Evolutionary conservation across 2,888 invertebrate species (phyloP), one percentile per base, ranked within the genome.

Genomic region (Thymelicus sylvestris): DNA sequence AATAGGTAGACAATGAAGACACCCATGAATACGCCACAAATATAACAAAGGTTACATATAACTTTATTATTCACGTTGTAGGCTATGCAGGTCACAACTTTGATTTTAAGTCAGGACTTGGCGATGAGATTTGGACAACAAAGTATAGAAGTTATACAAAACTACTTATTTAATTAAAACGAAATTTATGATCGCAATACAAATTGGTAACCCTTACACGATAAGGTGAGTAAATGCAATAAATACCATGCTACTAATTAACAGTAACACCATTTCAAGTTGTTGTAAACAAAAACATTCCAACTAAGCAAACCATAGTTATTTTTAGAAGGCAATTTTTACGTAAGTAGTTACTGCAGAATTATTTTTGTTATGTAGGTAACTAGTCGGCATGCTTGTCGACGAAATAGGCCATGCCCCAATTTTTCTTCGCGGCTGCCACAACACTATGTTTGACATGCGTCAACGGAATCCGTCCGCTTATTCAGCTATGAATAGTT

Each of bases 391-490:
- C 41, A 24, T 68, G 55, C 67, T 68, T 63, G 63, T 47, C 50
- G 39, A 48, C 61, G 67, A 67, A 67, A 62, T 67, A 67, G 67
- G 67, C 62, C 67, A 44, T 67, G 67, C 39, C 62, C 67, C 67
- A 67, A 67, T 67, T 67, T 62, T 67, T 67, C 61, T 61, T 55
- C 67, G 62, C 52, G 61, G 44, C 67, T 67, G 62, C 52, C 67
- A 62, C 67, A 67, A 67, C 67, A 62, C 52, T 44, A 67, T 41
- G 67, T 67, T 62, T 67, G 62, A 62, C 52, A 67, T 62, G 62
- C 69, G 69, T 69, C 69, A 59, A 68, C 63, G 57, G 69, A 69
- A 64, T 69, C 64, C 69, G 59, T 59, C 64, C 59, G 59, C 69
- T 69, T 64, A 64, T 69, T 69, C 64, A 48, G 64, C 64, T 62